A percentile compares a stretch with the other conserved stretches of the same genome.
These are phyloP conservation scores for Phytoseiulus persimilis DNA, from an alignment of 2,888 invertebrate genomes.

Conservation along the genomic window DNA sequence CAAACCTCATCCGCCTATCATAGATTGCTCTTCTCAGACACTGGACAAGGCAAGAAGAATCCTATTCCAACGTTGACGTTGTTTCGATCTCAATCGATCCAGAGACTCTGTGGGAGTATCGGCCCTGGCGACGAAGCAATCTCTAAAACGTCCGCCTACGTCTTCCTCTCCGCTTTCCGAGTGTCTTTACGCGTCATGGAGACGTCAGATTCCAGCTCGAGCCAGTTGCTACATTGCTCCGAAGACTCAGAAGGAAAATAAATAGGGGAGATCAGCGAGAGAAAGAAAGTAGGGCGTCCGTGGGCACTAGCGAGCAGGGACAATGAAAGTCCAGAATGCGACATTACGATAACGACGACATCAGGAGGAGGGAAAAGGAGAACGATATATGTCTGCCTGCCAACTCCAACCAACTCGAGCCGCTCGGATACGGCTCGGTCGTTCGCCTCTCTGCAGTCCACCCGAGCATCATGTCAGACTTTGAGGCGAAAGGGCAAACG, in stretches of 20 bases:
- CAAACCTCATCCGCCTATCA: no score
- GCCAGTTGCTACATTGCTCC: not conserved
- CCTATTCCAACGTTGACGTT: no score
- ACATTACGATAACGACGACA: not conserved
- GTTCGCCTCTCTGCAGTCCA: no score
- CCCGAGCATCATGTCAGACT: no score
- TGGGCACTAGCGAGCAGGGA: not conserved
- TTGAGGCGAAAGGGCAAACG: not conserved
- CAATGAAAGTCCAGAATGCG: not conserved
- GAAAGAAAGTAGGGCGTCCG: not conserved
- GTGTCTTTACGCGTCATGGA: not conserved
- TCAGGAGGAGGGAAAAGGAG: not conserved
- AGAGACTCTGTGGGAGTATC: no score
- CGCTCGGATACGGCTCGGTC: not conserved
- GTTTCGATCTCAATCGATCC: no score
- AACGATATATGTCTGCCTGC: not conserved
- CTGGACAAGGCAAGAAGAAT: no score
- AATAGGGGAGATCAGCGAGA: not conserved
- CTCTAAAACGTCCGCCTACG: no score
- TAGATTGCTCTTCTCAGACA: no score
- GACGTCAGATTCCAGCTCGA: not conserved
- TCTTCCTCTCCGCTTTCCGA: no score
- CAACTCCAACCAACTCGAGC: not conserved
- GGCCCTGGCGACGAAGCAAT: no score
- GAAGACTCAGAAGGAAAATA: not conserved